These are phyloP conservation scores for Pseudorhombus dupliciocellatus DNA, from an alignment of 2,113 vertebrate species.

Conservation along the genomic window DNA sequence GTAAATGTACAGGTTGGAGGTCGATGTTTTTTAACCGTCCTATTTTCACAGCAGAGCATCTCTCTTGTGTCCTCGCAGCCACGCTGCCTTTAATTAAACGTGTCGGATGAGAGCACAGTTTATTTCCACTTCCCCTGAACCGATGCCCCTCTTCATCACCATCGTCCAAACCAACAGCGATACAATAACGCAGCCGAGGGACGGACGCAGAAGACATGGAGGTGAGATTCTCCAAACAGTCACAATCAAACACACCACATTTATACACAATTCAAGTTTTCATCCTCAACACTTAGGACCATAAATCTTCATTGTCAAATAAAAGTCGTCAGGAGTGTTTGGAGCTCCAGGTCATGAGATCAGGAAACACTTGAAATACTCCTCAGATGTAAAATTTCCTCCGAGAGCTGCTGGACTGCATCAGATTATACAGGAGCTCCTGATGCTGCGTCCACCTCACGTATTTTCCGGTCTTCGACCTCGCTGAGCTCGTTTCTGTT, in stretches of 20 bases:
- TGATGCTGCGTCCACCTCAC: background rate
- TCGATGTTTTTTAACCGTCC: background rate
- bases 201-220: background rate
- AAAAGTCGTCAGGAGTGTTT: too few relatives aligned
- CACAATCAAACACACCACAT: background rate
- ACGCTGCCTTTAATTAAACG: conserved; percentile 7
- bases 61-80: background rate
- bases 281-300: too few relatives aligned
- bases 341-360: too few relatives aligned
- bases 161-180: background rate
- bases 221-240: background rate
- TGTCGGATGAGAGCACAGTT: conserved; percentile 8
- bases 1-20: background rate
- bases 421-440: background rate
- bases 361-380: background rate
- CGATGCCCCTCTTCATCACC: background rate
- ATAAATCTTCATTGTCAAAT: too few relatives aligned
- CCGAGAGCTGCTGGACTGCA: background rate
- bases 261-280: background rate
- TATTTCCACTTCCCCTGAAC: background rate
- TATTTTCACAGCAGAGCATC: background rate
- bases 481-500: background rate
- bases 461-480: background rate
- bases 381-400: background rate
- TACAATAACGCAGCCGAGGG: background rate